phyloP scores from a whole-genome alignment of 2,797 vertebrate genomes.

The Hyperoplus lanceolatus region DNA sequence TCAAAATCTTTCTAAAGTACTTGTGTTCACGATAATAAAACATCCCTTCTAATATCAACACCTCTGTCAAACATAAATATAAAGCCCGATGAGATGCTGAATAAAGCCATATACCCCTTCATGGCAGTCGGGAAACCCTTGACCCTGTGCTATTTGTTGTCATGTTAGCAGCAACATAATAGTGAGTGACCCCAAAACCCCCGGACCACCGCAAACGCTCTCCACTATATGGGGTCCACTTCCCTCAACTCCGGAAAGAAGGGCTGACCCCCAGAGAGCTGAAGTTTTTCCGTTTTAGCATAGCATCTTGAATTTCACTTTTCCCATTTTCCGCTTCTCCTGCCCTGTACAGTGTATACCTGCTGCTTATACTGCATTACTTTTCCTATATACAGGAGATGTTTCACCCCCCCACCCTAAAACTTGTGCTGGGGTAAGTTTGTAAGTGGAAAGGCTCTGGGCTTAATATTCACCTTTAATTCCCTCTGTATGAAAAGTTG shows the following conservation, averaged over 20 bases:
- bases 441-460: constrained; percentile 54
- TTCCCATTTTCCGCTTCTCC: constrained; percentile 71
- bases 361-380: constrained; percentile 60
- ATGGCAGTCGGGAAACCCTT: constrained; percentile 30
- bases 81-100: not conserved
- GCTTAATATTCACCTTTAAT: constrained; percentile 63
- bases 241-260: constrained; percentile 87
- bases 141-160: constrained; percentile 55
- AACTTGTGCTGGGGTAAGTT: constrained; percentile 28
- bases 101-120: not conserved
- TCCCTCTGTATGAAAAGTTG: constrained; percentile 54
- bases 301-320: constrained; percentile 94
- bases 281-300: constrained; percentile 83
- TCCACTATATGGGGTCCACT: constrained; percentile 84
- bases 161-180: constrained; percentile 76
- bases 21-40: not conserved
- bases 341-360: constrained; percentile 60
- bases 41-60: not conserved
- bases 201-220: constrained; percentile 86
- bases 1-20: not conserved
- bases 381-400: constrained; percentile 57
- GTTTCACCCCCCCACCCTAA: constrained; percentile 58
- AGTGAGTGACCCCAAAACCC: constrained; percentile 89
- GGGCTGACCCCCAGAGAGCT: constrained; percentile 85
- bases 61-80: constrained; percentile 4